Evolutionary conservation across 2,797 vertebrate species (phyloP).

Genomic region (Gambusia yucatana): DNA sequence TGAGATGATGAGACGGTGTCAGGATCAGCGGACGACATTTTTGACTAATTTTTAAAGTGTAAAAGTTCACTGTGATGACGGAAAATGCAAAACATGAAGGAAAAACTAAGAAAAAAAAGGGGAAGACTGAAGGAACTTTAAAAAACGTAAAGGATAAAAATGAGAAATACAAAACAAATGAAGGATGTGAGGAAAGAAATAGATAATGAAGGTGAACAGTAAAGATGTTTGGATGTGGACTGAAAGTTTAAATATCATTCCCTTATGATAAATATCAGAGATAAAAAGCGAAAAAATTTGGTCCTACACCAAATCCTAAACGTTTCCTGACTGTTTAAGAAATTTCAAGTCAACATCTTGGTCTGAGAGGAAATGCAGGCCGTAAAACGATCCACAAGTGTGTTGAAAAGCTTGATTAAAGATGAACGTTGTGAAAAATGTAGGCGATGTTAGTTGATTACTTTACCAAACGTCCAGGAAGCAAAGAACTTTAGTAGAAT

Average conservation of each 20-base stretch:
- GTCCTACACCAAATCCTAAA: background rate
- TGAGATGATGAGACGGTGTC: conserved; percentile 29
- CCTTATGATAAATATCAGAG: background rate
- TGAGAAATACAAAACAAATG: background rate
- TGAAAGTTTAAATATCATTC: background rate
- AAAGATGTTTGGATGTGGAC: background rate
- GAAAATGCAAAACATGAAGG: background rate
- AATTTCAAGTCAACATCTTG: no score
- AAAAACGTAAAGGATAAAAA: background rate
- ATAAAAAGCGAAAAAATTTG: background rate
- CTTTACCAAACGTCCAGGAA: conserved; percentile 25
- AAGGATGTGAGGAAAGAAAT: background rate
- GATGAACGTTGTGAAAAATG: no score
- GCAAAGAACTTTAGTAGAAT: background rate
- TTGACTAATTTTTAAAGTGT: background rate
- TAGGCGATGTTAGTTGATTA: no score
- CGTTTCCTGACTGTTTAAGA: background rate
- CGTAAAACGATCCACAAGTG: no score
- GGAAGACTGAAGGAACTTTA: background rate
- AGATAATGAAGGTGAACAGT: background rate
- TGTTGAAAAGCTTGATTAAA: no score
- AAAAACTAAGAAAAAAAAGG: background rate
- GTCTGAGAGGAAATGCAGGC: no score
- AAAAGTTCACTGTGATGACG: background rate
- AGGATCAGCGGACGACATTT: background rate